Percentiles rank a stretch among this genome's conserved stretches.
These are phyloP conservation scores for Bolborhynchus lineola DNA, from an alignment of 2,113 vertebrate genomes.

Conservation along the genomic window DNA sequence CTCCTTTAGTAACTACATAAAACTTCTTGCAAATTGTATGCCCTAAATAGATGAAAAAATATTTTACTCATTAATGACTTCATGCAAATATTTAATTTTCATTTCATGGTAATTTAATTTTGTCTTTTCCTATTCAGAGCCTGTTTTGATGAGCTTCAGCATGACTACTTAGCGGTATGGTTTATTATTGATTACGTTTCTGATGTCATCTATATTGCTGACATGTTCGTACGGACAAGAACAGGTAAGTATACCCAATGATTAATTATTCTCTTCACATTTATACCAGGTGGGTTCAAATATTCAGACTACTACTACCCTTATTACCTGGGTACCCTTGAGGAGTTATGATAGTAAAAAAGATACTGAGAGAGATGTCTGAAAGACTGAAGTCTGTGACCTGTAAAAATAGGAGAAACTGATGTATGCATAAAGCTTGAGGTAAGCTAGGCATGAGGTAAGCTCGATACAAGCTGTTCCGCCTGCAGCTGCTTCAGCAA, in stretches of 20 bases:
- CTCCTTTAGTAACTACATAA: neutral
- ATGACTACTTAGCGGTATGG: conserved; percentile 83
- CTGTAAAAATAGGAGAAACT: neutral
- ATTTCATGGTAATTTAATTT: neutral
- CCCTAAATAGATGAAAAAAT: neutral
- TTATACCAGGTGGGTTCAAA: neutral
- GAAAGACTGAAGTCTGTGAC: neutral
- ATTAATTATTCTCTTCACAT: neutral
- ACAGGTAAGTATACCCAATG: conserved; percentile 78
- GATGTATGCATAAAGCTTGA: neutral
- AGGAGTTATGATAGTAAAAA: neutral
- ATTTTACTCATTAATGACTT: neutral
- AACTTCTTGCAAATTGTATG: neutral
- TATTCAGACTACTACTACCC: neutral
- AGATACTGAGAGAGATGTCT: neutral
- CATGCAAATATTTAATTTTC: neutral
- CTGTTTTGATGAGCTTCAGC: conserved; percentile 94
- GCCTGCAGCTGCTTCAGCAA: neutral
- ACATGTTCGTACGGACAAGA: conserved; percentile 91
- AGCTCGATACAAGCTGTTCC: neutral
- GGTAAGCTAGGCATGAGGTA: neutral
- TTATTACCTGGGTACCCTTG: neutral
- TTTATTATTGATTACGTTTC: conserved; percentile 83
- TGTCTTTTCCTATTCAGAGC: conserved; percentile 78
- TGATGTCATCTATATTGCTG: conserved; percentile 83